These are phyloP conservation scores for Ips typographus DNA, from an alignment of 1,140 invertebrate species.

Conservation along the genomic window DNA sequence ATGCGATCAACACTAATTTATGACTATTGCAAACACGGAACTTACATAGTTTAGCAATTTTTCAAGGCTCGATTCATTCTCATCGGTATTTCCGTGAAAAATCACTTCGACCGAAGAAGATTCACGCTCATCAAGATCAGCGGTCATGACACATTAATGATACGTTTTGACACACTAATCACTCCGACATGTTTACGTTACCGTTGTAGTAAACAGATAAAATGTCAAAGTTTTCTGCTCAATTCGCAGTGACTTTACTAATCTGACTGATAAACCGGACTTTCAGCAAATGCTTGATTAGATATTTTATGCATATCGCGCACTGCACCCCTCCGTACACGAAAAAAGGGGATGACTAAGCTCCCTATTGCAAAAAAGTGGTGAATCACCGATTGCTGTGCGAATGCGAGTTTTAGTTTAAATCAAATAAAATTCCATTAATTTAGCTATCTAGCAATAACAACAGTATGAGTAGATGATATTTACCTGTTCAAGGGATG, in stretches of 20 bases:
- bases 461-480: too few species aligned
- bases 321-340: too few species aligned
- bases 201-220: background rate
- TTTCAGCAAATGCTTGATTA: background rate
- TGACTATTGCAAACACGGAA: background rate
- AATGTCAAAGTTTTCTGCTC: background rate
- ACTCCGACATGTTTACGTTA: background rate
- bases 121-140: background rate
- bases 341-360: too few species aligned
- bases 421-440: too few species aligned
- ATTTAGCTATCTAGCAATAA: too few species aligned
- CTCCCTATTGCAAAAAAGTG: too few species aligned
- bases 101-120: constrained; percentile 10
- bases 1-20: background rate
- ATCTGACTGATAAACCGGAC: background rate
- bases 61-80: background rate
- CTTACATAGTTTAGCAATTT: background rate
- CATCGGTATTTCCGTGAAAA: constrained; percentile 6
- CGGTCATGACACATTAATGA: background rate
- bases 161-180: background rate
- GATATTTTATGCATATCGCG: too few species aligned
- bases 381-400: too few species aligned
- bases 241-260: background rate
- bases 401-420: too few species aligned
- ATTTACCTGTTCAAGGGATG: too few species aligned